These are phyloP conservation scores for Rhyzopertha dominica DNA, from an alignment of 1,140 invertebrate species.

Conservation along the genomic window DNA sequence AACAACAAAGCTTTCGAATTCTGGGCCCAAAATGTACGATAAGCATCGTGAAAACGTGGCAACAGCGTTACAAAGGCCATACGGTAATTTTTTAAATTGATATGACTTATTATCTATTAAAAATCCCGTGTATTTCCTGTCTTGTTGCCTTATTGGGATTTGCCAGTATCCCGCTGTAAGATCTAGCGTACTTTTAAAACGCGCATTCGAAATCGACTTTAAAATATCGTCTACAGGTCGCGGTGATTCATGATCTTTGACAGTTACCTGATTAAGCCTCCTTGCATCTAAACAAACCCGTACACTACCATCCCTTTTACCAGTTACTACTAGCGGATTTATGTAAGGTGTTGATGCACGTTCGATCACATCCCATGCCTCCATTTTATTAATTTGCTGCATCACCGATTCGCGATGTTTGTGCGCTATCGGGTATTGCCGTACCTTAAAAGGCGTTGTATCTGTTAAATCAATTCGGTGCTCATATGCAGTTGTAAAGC, in stretches of 20 bases:
- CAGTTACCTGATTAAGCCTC: background rate
- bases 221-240: background rate
- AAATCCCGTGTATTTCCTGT: slow-evolving; percentile 5
- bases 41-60: background rate
- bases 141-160: background rate
- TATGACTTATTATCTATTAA: slow-evolving; percentile 1
- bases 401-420: background rate
- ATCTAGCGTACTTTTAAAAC: background rate
- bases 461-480: no score
- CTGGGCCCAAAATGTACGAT: background rate
- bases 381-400: background rate
- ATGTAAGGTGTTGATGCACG: background rate
- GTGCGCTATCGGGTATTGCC: background rate
- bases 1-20: background rate
- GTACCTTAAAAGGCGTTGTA: no score
- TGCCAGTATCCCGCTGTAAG: slow-evolving; percentile 1
- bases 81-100: background rate
- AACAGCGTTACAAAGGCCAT: background rate
- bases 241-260: background rate
- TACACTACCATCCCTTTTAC: background rate
- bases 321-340: background rate
- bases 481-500: no score
- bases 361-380: slow-evolving; percentile 6
- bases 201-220: background rate
- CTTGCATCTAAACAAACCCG: slow-evolving; percentile 2